These are phyloP conservation scores for Protobothrops flavoviridis DNA, from an alignment of 2,113 vertebrate genomes.

Conservation along the genomic window DNA sequence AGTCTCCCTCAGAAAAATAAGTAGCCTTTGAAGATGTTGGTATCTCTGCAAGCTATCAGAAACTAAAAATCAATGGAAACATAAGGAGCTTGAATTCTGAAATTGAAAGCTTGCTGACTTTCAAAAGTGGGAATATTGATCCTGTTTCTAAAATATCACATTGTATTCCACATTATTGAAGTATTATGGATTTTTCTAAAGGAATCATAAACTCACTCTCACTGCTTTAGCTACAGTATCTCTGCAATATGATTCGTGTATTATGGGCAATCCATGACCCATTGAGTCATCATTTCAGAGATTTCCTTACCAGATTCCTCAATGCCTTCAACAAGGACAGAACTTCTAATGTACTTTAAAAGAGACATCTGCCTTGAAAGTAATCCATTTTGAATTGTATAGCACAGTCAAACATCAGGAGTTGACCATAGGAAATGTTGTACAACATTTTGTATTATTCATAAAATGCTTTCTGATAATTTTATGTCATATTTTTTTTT, in stretches of 20 bases:
- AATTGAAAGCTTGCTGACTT: neutral
- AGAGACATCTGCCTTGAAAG: neutral
- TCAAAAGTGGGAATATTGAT: neutral
- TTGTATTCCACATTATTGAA: neutral
- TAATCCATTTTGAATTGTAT: neutral
- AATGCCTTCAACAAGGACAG: neutral
- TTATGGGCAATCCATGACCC: neutral
- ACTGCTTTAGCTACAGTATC: neutral
- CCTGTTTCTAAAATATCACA: neutral
- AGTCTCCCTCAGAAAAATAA: neutral
- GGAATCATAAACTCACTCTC: neutral
- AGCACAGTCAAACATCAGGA: neutral
- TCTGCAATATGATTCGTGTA: neutral
- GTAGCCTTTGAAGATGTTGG: neutral
- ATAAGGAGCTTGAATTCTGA: neutral
- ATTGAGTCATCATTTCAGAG: neutral
- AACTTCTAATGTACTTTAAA: neutral
- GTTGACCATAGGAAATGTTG: neutral
- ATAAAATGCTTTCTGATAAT: neutral
- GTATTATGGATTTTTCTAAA: neutral
- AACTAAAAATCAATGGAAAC: neutral
- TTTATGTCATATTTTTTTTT: neutral
- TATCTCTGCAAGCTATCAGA: neutral
- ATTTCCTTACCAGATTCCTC: neutral
- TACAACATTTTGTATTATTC: neutral